These are phyloP conservation scores for Gymnorhina tibicen DNA, from an alignment of 2,113 vertebrate species.

Conservation along the genomic window DNA sequence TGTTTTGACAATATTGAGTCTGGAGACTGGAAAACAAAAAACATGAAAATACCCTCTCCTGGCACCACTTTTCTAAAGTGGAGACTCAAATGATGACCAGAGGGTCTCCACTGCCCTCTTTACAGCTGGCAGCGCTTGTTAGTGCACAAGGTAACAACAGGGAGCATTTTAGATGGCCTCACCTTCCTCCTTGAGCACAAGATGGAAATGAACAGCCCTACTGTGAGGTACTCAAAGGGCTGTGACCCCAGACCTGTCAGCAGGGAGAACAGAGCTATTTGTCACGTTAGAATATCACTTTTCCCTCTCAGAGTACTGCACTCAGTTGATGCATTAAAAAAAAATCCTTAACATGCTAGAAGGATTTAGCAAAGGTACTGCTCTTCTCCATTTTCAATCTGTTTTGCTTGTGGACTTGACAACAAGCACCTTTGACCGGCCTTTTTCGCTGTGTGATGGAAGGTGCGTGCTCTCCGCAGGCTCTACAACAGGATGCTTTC, in stretches of 20 bases:
- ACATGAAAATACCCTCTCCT: not conserved
- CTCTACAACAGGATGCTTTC: not conserved
- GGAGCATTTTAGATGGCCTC: not conserved
- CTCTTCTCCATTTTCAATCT: not conserved
- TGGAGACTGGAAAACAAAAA: not conserved
- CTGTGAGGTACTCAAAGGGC: not conserved
- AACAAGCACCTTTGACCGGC: not conserved
- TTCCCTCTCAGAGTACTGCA: not conserved
- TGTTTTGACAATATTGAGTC: not conserved
- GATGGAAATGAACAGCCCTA: not conserved
- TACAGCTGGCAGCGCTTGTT: not conserved
- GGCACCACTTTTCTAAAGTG: not conserved
- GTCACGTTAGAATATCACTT: not conserved
- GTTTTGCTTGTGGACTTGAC: not conserved
- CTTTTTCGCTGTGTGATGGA: not conserved
- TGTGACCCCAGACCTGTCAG: not conserved
- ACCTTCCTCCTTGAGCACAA: not conserved
- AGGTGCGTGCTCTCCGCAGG: fast-evolving
- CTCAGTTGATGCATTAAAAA: not conserved
- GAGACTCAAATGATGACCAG: not conserved
- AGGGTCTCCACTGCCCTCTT: not conserved
- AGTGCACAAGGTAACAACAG: not conserved
- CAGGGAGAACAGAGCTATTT: not conserved
- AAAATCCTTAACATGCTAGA: not conserved
- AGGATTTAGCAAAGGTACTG: not conserved